phyloP scores from a whole-genome alignment of 2,113 vertebrate species.

The Nothoprocta perdicaria region DNA sequence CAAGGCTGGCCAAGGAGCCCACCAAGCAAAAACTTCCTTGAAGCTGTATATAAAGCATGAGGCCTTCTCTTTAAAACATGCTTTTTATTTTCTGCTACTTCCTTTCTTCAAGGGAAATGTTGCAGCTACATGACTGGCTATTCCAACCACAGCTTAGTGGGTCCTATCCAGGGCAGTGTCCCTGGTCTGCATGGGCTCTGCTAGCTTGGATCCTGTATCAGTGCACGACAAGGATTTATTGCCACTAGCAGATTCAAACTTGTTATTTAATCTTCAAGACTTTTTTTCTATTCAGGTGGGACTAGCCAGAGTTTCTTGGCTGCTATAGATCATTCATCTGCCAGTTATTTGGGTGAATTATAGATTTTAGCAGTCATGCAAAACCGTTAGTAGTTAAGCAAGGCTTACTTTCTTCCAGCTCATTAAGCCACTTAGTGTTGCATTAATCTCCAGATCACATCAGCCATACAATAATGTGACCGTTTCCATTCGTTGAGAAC shows the following conservation, averaged over 20 bases:
- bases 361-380: not conserved
- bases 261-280: not conserved
- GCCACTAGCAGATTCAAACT: not conserved
- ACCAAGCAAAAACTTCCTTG: not conserved
- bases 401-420: constrained; percentile 27
- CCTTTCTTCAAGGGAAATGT: not conserved
- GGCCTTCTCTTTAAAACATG: not conserved
- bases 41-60: not conserved
- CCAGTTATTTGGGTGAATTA: constrained; percentile 39
- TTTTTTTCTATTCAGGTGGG: constrained; percentile 12
- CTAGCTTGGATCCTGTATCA: not conserved
- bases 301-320: constrained; percentile 40
- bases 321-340: constrained; percentile 9
- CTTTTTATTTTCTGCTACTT: constrained; percentile 12
- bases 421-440: not conserved
- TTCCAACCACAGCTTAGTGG: not conserved
- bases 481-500: not conserved
- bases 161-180: not conserved
- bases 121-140: not conserved
- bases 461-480: not conserved
- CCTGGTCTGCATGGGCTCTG: not conserved
- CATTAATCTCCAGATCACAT: not conserved
- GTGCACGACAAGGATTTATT: not conserved
- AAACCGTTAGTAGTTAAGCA: not conserved
- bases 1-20: not conserved